Percentiles rank a stretch among this genome's conserved stretches.
Conservation (phyloP, 2,797 vertebrate genomes). For the Pitangus sulphuratus region DNA sequence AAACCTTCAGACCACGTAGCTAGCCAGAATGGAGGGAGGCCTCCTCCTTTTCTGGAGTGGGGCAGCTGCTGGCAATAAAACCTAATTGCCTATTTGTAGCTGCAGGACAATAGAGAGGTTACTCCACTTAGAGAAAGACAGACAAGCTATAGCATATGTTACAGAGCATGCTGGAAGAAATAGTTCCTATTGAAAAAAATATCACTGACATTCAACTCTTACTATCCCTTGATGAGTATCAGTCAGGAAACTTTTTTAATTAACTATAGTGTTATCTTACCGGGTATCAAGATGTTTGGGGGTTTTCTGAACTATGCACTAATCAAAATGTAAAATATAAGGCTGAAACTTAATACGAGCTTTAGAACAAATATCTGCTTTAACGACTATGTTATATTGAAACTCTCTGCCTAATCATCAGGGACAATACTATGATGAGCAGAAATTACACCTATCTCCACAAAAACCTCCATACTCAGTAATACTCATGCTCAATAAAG, state of each 20-base stretch:
- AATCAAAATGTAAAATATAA: neutral
- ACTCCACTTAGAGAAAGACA: neutral
- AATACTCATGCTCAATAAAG: neutral
- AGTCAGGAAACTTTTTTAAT: neutral
- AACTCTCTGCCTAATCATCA: neutral
- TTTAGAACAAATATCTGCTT: neutral
- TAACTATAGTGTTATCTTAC: neutral
- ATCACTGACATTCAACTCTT: neutral
- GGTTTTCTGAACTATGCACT: neutral
- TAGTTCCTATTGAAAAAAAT: neutral
- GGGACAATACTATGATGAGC: too few species aligned
- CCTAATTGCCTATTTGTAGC: neutral
- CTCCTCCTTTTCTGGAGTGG: neutral
- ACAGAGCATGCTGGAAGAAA: neutral
- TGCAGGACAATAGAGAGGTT: neutral
- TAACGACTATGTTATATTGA: neutral
- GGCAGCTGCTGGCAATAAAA: constrained; percentile 40
- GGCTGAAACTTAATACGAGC: neutral
- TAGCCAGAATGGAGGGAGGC: constrained; percentile 23
- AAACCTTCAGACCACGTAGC: neutral
- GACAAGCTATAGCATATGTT: neutral
- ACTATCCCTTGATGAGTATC: neutral
- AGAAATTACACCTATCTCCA: neutral
- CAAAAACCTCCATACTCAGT: neutral
- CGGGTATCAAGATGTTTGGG: neutral